Base-by-base conservation (phyloP, 2,888 invertebrate genomes). In the Bedellia somnulentella region DNA sequence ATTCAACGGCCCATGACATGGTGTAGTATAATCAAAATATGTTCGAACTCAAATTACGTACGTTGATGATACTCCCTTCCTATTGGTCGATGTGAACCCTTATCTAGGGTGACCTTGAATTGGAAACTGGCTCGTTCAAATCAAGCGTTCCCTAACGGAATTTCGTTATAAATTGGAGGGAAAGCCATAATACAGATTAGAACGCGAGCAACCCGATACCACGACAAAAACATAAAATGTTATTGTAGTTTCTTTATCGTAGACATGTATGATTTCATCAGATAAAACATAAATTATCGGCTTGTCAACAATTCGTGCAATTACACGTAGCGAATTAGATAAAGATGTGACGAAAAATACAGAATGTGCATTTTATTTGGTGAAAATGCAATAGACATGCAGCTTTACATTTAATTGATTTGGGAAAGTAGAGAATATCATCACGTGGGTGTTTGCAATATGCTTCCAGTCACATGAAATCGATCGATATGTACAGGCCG, bases 101-200 rank as follows among this genome's bases (percentile, higher is more conserved):
- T 70, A 71, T 68, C 71, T 53, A 39, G 48, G 53, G 60, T 64
- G 61, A 62, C 61, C 36, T 35, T 32, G 34, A 27, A 32, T 64
- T 66, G 66, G 62, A 54, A 38, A 35, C 35, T 43, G 42, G 46
- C 52, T 50, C 49, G 50, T 29, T 22, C 21, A 51, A 56, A 52
- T 34, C 44, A 52, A 43, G 52, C 52, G 47, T 49, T 40, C 52
- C 56, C 47, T 46, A 47, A 64, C 62, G 63, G 60, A 57, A 46
- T 43, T 49, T 14, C n/a, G n/a, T n/a, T n/a, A n/a, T n/a, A n/a
- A n/a, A n/a, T n/a, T n/a, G n/a, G n/a, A n/a, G n/a, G n/a, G n/a
- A n/a, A n/a, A n/a, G n/a, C n/a, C n/a, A n/a, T n/a, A n/a, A n/a
- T n/a, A n/a, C n/a, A n/a, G n/a, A n/a, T n/a, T 9, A 24, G 14